Percentiles rank a stretch among this genome's conserved stretches.
Conservation (phyloP, 2,797 vertebrate species). For the Stomatorhinus walkeri region DNA sequence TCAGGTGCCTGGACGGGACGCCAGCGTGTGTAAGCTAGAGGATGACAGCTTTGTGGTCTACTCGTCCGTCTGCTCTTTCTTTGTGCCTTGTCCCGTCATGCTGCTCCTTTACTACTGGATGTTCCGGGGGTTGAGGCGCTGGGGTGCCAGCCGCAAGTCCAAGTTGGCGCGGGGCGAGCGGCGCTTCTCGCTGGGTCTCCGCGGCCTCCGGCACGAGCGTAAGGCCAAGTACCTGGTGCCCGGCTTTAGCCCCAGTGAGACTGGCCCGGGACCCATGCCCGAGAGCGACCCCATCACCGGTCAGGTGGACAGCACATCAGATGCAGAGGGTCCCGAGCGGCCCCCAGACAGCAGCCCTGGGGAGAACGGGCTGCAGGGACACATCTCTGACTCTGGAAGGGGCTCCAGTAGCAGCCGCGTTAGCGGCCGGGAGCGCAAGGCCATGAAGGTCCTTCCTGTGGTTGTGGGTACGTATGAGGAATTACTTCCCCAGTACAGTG, state of each 20-base stretch:
- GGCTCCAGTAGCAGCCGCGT: conserved; percentile 52
- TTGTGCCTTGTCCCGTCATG: conserved; percentile 65
- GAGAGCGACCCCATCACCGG: conserved; percentile 52
- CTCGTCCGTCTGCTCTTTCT: conserved; percentile 66
- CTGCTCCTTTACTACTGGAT: conserved; percentile 65
- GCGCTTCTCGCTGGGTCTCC: conserved; percentile 44
- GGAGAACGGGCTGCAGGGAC: conserved; percentile 42
- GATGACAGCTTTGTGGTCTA: conserved; percentile 62
- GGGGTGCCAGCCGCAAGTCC: conserved; percentile 51
- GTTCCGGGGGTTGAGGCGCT: conserved; percentile 55
- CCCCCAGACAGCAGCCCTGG: conserved; percentile 22
- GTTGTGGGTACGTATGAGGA: conserved; percentile 55
- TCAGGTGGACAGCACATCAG: conserved; percentile 54
- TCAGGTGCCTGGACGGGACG: conserved; percentile 52
- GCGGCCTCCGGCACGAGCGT: neutral
- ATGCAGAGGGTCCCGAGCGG: conserved; percentile 43
- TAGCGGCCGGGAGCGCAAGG: conserved; percentile 61
- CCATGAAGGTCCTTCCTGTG: conserved; percentile 63
- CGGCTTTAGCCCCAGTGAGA: conserved; percentile 38
- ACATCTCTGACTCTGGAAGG: conserved; percentile 7
- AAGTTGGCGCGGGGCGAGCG: conserved; percentile 25
- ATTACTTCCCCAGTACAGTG: neutral
- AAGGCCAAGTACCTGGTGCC: conserved; percentile 38
- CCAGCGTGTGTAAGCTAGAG: conserved; percentile 57
- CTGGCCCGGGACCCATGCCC: conserved; percentile 9